Percentiles rank a stretch among this genome's conserved stretches.
phyloP scores from a whole-genome alignment of 2,888 invertebrate species.

The Stenotaenia linearis region DNA sequence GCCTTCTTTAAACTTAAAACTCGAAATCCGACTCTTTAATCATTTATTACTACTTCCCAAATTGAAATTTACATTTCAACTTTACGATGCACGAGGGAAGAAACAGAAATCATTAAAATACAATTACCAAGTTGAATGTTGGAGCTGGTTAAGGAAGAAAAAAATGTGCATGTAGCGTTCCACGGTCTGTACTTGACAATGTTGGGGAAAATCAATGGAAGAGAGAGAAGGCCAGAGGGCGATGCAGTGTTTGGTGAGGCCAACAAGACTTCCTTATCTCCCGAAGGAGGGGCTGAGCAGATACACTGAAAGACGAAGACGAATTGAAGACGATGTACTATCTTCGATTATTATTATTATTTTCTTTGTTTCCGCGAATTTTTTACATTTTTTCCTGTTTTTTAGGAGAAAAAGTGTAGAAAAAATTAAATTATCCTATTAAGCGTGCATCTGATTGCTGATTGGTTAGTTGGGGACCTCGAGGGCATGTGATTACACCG shows the following conservation, averaged over 20 bases:
- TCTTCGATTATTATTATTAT: neutral
- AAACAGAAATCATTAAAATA: neutral
- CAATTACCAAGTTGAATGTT: neutral
- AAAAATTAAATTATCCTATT: neutral
- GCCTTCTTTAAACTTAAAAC: too few species aligned
- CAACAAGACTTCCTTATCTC: neutral
- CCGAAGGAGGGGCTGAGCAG: neutral
- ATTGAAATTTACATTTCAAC: too few species aligned
- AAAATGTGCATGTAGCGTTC: neutral
- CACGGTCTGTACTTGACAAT: neutral
- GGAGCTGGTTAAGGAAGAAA: neutral
- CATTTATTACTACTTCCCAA: too few species aligned
- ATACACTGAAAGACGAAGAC: constrained; percentile 2
- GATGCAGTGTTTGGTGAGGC: neutral
- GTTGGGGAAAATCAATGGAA: neutral
- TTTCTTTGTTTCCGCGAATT: neutral
- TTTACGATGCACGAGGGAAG: too few species aligned
- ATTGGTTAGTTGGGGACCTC: neutral
- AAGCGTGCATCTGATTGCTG: neutral
- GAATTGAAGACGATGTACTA: neutral
- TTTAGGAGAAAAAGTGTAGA: neutral
- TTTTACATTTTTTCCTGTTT: neutral
- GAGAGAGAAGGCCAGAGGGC: constrained; percentile 2
- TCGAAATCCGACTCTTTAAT: too few species aligned
- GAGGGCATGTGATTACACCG: neutral